Evolutionary conservation across 2,797 vertebrate species (phyloP).

Genomic region (Orestias chungarensis): DNA sequence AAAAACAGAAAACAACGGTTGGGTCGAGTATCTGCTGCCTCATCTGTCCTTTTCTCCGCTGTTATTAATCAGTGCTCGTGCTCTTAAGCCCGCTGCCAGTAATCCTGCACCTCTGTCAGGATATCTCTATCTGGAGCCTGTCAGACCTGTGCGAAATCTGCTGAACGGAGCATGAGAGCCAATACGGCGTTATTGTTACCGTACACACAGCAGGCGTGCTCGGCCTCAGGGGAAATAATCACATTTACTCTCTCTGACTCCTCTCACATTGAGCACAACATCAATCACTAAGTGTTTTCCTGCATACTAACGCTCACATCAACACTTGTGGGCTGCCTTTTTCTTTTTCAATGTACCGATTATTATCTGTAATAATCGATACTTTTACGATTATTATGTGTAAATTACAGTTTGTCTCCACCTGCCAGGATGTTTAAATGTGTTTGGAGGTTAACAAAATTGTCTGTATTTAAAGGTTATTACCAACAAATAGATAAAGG

Average conservation of each 20-base stretch:
- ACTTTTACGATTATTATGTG: no score
- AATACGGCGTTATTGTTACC: constrained; percentile 65
- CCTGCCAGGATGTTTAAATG: no score
- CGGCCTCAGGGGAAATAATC: constrained; percentile 52
- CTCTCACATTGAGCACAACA: not conserved
- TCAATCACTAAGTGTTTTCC: constrained; percentile 33
- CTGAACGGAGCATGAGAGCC: constrained; percentile 55
- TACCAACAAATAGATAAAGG: no score
- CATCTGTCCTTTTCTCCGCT: constrained; percentile 7
- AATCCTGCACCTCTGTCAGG: constrained; percentile 22
- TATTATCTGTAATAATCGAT: no score
- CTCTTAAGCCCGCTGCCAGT: not conserved
- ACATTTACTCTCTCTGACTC: constrained; percentile 33
- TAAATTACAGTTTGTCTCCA: no score
- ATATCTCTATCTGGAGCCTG: constrained; percentile 40
- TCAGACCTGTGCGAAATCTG: constrained; percentile 68
- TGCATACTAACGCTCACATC: constrained; percentile 11
- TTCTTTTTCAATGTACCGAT: no score
- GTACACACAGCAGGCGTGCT: constrained; percentile 48
- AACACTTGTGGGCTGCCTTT: not conserved
- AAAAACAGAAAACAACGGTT: constrained; percentile 19
- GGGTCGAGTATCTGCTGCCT: not conserved
- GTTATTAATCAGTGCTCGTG: constrained; percentile 56
- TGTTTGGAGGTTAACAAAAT: no score
- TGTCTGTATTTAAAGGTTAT: no score